A percentile compares a stretch with the other conserved stretches of the same genome.
Conservation (phyloP, 2,113 vertebrate species). For the Bubo blakistoni region DNA sequence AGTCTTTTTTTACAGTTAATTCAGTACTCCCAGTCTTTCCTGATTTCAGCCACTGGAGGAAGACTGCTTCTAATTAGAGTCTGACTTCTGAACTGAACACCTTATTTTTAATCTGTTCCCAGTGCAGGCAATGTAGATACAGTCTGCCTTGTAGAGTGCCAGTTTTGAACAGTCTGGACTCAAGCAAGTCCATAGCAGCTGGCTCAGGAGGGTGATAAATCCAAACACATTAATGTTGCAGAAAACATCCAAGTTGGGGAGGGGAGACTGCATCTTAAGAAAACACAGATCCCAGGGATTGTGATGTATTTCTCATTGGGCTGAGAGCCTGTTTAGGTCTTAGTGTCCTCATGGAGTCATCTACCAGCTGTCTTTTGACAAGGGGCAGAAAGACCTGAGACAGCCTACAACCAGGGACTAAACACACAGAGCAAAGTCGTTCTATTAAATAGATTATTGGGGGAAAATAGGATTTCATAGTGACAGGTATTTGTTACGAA, state of each 20-base stretch:
- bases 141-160: background rate
- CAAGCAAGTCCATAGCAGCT: background rate
- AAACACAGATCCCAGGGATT: background rate
- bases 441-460: background rate
- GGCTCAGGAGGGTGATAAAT: background rate
- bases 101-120: background rate
- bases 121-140: fast-evolving
- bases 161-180: background rate
- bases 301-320: background rate
- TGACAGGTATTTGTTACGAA: background rate
- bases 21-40: background rate
- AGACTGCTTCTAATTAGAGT: background rate
- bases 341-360: background rate
- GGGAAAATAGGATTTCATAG: background rate
- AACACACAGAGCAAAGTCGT: background rate
- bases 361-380: background rate
- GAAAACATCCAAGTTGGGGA: background rate
- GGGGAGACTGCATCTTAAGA: background rate
- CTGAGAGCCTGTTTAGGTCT: background rate
- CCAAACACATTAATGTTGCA: fast-evolving
- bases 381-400: background rate
- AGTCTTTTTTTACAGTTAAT: background rate
- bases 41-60: background rate
- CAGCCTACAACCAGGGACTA: background rate
- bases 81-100: background rate